Conservation (phyloP, 2,113 vertebrate genomes). For the Tapirus terrestris region DNA sequence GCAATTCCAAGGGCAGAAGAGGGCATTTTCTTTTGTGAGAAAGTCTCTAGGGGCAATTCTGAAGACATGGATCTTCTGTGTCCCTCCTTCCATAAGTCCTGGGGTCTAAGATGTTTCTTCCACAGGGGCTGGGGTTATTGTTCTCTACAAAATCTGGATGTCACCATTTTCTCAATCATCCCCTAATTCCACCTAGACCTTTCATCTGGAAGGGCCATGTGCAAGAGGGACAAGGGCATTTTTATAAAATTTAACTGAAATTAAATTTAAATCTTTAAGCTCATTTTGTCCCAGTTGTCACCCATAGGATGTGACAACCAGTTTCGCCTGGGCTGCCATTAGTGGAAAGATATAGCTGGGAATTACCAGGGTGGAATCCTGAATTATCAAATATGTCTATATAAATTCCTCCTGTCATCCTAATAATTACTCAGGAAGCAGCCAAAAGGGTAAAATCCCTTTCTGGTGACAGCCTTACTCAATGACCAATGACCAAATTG, state of each 20-base stretch:
- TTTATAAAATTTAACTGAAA: not conserved
- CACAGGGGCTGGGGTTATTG: fast-evolving
- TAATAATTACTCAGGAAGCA: not conserved
- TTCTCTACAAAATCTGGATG: not conserved
- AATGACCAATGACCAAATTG: not conserved
- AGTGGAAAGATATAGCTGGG: not conserved
- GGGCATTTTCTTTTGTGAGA: not conserved
- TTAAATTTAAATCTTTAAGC: not conserved
- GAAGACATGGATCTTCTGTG: fast-evolving
- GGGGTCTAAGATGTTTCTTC: not conserved
- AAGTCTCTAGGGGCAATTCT: not conserved
- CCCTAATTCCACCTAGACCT: not conserved
- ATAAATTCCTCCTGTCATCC: not conserved
- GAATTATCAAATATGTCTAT: not conserved
- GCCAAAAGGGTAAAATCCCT: not conserved
- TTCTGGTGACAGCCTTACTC: not conserved
- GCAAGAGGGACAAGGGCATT: not conserved
- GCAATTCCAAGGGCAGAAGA: not conserved
- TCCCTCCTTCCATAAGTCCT: fast-evolving
- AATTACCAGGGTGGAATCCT: not conserved
- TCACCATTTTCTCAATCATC: not conserved
- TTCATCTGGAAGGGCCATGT: not conserved
- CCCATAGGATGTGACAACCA: not conserved
- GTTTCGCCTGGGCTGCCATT: not conserved
- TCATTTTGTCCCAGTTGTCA: not conserved